Evolutionary conservation across 2,113 vertebrate genomes (phyloP).

Genomic region (Ivindomyrus marchei): DNA sequence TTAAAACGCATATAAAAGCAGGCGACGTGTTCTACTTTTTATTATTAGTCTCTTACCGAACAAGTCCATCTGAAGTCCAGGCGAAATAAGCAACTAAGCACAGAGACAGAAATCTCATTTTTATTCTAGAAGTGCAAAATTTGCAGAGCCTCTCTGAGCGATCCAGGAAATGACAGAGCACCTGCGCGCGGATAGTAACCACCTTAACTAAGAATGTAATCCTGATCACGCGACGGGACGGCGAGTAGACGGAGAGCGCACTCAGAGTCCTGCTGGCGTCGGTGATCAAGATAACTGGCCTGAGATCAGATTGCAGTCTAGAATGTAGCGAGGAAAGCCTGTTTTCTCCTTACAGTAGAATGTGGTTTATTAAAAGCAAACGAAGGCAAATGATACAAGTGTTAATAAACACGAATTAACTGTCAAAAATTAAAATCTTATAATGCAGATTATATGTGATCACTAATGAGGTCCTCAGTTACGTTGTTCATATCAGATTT

Average conservation of each 20-base stretch:
- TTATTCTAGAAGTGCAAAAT: neutral
- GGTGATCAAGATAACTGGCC: neutral
- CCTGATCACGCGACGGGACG: neutral
- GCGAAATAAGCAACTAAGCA: constrained; percentile 36
- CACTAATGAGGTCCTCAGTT: neutral
- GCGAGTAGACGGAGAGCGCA: neutral
- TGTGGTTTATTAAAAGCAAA: neutral
- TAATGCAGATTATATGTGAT: neutral
- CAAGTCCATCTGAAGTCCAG: constrained; percentile 43
- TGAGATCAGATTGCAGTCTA: neutral
- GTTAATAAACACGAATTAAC: neutral
- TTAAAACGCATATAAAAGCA: neutral
- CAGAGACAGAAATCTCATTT: constrained; percentile 45
- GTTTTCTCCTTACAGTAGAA: neutral
- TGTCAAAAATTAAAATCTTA: neutral
- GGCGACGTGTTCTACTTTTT: neutral
- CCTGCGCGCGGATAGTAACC: neutral
- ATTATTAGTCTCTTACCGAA: constrained; percentile 47
- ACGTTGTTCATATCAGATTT: neutral
- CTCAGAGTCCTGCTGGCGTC: neutral
- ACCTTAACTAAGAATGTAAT: neutral
- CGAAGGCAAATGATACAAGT: neutral
- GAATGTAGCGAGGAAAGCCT: neutral
- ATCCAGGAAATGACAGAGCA: neutral
- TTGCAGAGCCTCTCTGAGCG: neutral